Conservation (phyloP, 2,888 invertebrate genomes). For the Sarcophaga rosellei region DNA sequence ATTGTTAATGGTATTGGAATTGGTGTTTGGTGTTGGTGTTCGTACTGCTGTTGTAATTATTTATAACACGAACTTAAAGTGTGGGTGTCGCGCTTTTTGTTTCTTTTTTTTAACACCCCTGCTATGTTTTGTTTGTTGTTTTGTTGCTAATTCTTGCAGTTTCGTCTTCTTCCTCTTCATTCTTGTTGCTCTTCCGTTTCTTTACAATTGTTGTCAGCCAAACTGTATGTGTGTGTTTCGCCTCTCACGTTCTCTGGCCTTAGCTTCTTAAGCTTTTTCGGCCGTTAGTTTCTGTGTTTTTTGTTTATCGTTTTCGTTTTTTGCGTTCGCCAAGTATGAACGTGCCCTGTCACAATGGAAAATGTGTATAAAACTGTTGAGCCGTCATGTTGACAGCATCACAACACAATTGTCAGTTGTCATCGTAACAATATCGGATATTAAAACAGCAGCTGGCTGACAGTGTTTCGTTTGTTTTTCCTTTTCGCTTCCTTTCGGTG, state of each 20-base stretch:
- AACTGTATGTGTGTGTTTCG: constrained; percentile 1
- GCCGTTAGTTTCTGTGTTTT: constrained; percentile 3
- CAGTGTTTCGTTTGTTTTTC: constrained; percentile 26
- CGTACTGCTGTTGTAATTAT: too few species aligned
- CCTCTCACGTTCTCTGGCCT: constrained; percentile 16
- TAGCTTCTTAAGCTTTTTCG: constrained; percentile 51
- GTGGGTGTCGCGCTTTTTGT: constrained; percentile 50
- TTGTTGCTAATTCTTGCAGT: constrained; percentile 43
- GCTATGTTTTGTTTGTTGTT: not conserved
- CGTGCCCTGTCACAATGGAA: constrained; percentile 21
- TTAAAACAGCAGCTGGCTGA: constrained; percentile 66
- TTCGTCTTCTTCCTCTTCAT: constrained; percentile 24
- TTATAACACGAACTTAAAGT: not conserved
- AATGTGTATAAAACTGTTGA: constrained; percentile 70
- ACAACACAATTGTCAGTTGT: constrained; percentile 70
- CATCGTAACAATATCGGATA: constrained; percentile 69
- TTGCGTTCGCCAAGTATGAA: not conserved
- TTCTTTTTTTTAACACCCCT: not conserved
- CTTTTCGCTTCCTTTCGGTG: too few species aligned
- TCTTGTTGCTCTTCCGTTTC: constrained; percentile 17
- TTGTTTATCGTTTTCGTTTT: not conserved
- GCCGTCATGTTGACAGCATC: constrained; percentile 71
- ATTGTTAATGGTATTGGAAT: too few species aligned
- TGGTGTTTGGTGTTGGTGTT: too few species aligned
- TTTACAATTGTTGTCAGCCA: not conserved